Percentiles rank a stretch among this genome's conserved stretches.
Evolutionary conservation across 2,797 vertebrate species (phyloP).

Genomic region (Chloroceryle amazona): DNA sequence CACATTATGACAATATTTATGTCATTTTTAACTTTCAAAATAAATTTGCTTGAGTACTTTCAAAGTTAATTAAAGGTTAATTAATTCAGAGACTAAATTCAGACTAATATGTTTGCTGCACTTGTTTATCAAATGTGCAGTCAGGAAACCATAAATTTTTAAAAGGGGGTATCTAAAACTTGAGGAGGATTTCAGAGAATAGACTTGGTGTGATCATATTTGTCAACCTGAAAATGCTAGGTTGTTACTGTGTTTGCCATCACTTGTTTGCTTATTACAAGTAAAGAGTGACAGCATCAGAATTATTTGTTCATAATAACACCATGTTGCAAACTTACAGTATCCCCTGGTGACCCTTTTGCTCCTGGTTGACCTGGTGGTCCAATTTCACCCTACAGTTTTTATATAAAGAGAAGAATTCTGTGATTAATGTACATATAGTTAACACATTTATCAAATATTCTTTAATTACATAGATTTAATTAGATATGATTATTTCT

Average conservation of each 20-base stretch:
- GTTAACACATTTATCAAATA: not conserved
- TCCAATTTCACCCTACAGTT: conserved; percentile 90
- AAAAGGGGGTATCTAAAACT: not conserved
- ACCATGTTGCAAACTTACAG: conserved; percentile 81
- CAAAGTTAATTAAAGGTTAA: not conserved
- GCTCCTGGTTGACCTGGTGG: conserved; percentile 86
- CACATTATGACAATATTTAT: not conserved
- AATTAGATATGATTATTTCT: not conserved
- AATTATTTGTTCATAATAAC: not conserved
- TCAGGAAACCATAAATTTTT: not conserved
- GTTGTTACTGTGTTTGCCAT: not conserved
- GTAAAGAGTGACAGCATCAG: not conserved
- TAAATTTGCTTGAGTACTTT: not conserved
- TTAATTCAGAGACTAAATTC: not conserved
- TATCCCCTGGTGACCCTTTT: conserved; percentile 85
- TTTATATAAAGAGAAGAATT: conserved; percentile 32
- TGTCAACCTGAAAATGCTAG: not conserved
- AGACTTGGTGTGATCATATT: not conserved
- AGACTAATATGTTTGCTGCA: not conserved
- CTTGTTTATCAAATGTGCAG: not conserved
- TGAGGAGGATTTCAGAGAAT: not conserved
- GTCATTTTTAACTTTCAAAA: not conserved
- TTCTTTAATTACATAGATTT: not conserved
- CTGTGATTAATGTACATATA: not conserved
- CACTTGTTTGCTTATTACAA: not conserved